phyloP scores from a whole-genome alignment of 2,797 vertebrate genomes.

The Psittacula echo region DNA sequence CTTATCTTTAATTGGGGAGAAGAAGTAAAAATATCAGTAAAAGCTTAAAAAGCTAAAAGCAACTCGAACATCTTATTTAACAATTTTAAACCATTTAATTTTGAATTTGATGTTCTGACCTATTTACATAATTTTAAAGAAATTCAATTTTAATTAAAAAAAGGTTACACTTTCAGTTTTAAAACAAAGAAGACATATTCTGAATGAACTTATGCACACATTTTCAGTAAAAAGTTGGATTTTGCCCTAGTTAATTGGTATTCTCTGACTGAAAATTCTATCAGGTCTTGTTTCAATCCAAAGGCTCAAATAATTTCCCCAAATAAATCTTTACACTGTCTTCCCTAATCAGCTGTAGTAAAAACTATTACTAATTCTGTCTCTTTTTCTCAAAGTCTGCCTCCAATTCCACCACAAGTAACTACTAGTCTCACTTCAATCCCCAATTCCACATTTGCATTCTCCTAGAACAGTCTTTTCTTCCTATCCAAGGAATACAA shows the following conservation, averaged over 20 bases:
- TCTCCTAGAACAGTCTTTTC: background rate
- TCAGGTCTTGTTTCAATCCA: background rate
- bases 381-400: background rate
- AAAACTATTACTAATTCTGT: background rate
- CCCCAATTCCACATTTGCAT: background rate
- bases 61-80: background rate
- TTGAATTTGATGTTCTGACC: background rate
- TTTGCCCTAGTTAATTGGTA: background rate
- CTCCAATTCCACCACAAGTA: background rate
- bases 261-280: background rate
- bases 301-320: background rate
- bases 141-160: background rate
- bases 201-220: background rate
- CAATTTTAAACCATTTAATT: background rate
- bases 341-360: background rate
- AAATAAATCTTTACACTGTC: background rate
- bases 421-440: background rate
- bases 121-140: background rate
- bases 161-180: background rate
- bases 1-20: background rate
- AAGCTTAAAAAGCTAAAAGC: background rate
- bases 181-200: background rate
- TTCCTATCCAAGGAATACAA: background rate
- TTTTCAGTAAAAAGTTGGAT: background rate
- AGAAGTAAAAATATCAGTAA: background rate